These are phyloP conservation scores for Diadromus collaris DNA, from an alignment of 2,888 invertebrate genomes.

Conservation along the genomic window DNA sequence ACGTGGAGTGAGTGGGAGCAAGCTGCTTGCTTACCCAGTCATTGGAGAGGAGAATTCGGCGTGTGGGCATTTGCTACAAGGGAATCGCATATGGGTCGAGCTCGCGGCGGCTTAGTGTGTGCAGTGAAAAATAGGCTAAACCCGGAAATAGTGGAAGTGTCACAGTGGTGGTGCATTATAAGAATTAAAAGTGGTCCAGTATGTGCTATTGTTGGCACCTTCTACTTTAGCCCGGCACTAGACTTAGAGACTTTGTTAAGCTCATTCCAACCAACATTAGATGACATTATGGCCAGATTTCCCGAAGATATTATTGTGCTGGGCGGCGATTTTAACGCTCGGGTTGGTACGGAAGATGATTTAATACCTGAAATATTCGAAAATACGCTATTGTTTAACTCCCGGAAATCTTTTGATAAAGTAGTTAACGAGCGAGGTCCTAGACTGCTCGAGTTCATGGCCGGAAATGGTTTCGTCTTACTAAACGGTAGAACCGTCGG, in stretches of 20 bases:
- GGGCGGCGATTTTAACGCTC: too few species aligned
- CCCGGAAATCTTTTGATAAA: too few species aligned
- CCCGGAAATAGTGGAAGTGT: not conserved
- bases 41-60: not conserved
- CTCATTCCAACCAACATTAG: conserved; percentile 7
- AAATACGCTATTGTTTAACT: too few species aligned
- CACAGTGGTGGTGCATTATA: conserved; percentile 24
- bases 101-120: conserved; percentile 6
- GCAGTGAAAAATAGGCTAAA: not conserved
- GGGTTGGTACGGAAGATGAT: too few species aligned
- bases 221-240: conserved; percentile 5
- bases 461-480: too few species aligned
- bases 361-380: too few species aligned
- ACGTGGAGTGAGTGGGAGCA: conserved; percentile 8
- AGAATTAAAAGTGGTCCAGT: not conserved
- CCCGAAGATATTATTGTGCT: too few species aligned
- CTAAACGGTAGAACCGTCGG: too few species aligned
- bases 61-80: not conserved
- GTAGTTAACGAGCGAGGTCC: too few species aligned
- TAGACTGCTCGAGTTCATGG: too few species aligned
- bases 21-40: not conserved
- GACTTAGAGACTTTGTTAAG: not conserved
- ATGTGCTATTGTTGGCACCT: conserved; percentile 6
- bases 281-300: not conserved
- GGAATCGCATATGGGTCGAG: not conserved